These are phyloP conservation scores for Agrochola circellaris DNA, from an alignment of 2,888 invertebrate genomes.

Conservation along the genomic window DNA sequence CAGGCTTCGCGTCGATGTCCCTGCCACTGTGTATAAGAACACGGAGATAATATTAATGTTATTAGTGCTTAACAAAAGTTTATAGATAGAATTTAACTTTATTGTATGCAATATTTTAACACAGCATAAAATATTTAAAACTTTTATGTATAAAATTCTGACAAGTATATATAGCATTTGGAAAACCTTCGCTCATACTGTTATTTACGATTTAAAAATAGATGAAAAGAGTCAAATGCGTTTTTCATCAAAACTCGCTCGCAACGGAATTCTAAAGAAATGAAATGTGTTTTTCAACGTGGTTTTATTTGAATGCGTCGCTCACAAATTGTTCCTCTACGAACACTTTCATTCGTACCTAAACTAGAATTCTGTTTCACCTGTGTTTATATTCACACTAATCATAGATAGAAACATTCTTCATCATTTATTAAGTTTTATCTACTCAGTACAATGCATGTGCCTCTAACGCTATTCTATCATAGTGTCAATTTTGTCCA, in stretches of 20 bases:
- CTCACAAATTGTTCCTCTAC: slow-evolving; percentile 40
- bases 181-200: slow-evolving; percentile 26
- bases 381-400: slow-evolving; percentile 8
- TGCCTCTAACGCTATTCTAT: not conserved
- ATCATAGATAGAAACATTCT: not conserved
- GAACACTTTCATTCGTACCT: slow-evolving; percentile 40
- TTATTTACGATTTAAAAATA: slow-evolving; percentile 51
- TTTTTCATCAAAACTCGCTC: slow-evolving; percentile 53
- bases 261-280: slow-evolving; percentile 54
- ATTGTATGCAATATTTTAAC: too few species aligned
- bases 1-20: too few species aligned
- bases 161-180: slow-evolving; percentile 7
- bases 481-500: not conserved
- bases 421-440: not conserved
- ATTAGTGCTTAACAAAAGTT: too few species aligned
- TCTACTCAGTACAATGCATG: not conserved
- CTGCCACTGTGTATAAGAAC: too few species aligned
- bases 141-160: not conserved
- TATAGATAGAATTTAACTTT: too few species aligned
- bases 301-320: slow-evolving; percentile 45
- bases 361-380: slow-evolving; percentile 21
- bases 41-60: not conserved
- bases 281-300: slow-evolving; percentile 53
- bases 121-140: too few species aligned
- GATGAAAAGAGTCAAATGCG: slow-evolving; percentile 48